A percentile compares a stretch with the other conserved stretches of the same genome.
These are phyloP conservation scores for Gymnosoma rotundatum DNA, from an alignment of 2,888 invertebrate genomes.

Conservation along the genomic window DNA sequence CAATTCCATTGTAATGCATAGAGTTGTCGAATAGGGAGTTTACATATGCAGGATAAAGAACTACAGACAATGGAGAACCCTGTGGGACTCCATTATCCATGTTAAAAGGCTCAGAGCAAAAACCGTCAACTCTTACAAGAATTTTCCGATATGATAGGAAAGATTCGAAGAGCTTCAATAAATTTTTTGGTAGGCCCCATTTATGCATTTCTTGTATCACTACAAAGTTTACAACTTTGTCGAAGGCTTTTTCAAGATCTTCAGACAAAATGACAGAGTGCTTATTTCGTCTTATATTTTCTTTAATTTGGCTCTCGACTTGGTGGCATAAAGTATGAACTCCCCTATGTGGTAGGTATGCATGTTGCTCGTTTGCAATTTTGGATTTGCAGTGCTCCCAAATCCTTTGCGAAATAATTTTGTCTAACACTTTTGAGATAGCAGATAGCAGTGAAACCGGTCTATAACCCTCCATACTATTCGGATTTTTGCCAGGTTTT, in stretches of 20 bases:
- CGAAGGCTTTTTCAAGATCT: too few relatives aligned
- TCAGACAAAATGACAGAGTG: background rate
- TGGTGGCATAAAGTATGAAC: constrained; percentile 22
- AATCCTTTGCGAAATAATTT: constrained; percentile 26
- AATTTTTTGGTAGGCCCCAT: constrained; percentile 22
- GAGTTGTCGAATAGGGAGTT: constrained; percentile 20
- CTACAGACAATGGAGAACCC: constrained; percentile 20
- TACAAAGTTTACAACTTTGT: too few relatives aligned
- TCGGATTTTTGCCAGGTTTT: constrained; percentile 27
- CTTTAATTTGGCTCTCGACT: constrained; percentile 23
- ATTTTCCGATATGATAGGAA: constrained; percentile 39
- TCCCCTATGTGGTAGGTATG: constrained; percentile 19
- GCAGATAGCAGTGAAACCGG: constrained; percentile 19
- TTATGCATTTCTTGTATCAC: constrained; percentile 9
- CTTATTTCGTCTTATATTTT: background rate
- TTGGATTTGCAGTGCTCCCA: background rate
- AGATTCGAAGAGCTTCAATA: constrained; percentile 8
- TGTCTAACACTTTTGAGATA: constrained; percentile 46
- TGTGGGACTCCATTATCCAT: constrained; percentile 12
- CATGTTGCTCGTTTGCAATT: constrained; percentile 29
- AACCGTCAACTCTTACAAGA: constrained; percentile 26
- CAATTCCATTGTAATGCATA: background rate
- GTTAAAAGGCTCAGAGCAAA: background rate
- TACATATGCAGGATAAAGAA: constrained; percentile 9
- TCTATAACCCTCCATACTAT: constrained; percentile 1